Base-by-base conservation (phyloP, 2,888 invertebrate species). In the Leptopterna dolabrata region DNA sequence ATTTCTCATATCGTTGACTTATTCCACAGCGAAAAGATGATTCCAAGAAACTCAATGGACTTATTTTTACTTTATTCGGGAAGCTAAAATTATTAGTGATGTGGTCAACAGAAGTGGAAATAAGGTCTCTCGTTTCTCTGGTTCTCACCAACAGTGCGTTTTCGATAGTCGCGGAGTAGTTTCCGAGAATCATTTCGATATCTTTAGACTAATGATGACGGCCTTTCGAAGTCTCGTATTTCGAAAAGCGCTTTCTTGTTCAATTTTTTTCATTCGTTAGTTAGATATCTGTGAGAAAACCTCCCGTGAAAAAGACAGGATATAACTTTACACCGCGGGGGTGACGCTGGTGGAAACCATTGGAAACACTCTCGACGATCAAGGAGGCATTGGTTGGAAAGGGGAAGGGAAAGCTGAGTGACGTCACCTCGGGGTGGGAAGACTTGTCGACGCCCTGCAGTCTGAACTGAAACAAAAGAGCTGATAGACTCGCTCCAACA, bases 391-490 rank as follows among this genome's bases (percentile, higher is more conserved):
- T 19, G 19, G 63, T 7, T 24, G 51, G 16, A n/a, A 16, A 51
- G 51, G 24, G 63, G 63, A 63, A 63, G 63, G 24, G 63, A 63
- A 63, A 63, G 63, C 24, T 51, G 51, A 27, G 63, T 24, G 63
- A 63, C 63, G 63, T 63, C 63, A 63, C 9, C 24, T 51, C 16
- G 51, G 51, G 6, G 24, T 24, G 63, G 63, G 63, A 63, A 63
- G 63, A 63, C 6, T 7, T 4, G 36, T 4, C 24, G 63, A 63
- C 63, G 63, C 63, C 63, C 24, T 24, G 63, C 63, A 63, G 63
- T 63, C 63, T 63, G 63, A 63, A 63, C 63, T 63, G 63, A 63
- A 63, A 63, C 63, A 63, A 63, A 63, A 63, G 63, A 19, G 63
- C 63, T 63, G 24, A 63, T 63, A 24, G 63, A 63, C 63, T 63